Evolutionary conservation across 2,113 vertebrate species (phyloP), one percentile per base, ranked within the genome.

Genomic region (Seriola quinqueradiata): DNA sequence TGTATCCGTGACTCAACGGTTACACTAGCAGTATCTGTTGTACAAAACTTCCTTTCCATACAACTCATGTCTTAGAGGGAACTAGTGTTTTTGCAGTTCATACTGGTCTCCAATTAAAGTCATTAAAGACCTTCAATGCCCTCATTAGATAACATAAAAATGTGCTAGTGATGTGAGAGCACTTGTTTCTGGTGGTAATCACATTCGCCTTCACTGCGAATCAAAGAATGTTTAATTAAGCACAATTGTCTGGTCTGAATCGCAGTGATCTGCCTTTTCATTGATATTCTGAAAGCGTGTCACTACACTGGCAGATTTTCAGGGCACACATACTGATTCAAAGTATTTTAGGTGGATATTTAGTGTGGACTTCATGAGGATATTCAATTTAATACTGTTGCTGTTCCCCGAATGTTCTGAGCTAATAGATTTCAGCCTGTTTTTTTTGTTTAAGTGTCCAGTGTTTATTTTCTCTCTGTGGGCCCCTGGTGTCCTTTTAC

Each of bases 361-460:
- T 0, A 0, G 4, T 0, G 8, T 63, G 21, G 69, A 59, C 32
- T 46, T 58, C 2, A 19, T 69, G 21, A 16, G 52, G 72, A 61
- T n/a, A n/a, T 63, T 68, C 4, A 64, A 50, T 32, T 3, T 0
- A 42, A n/a, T n/a, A 58, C 12, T 34, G 8, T 19, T 58, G 71
- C 25, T 55, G 5, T 58, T 55, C 16, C 69, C 46, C 1, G 7
- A 0, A 23, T n/a, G 77, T 57, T 57, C 21, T 11, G 0, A n/a
- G 12, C 71, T 92, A 72, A 90, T 88, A 90, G 86, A 87, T 82
- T 88, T 23, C 50, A 14, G 25, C 52, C 5, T 83, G 34, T 82
- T 63, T 65, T 68, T 82, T 63, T 65, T 68, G n/a, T 46, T 69
- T 25, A 70, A 72, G 74, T 64, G 34, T 19, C 44, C 3, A 0